These are phyloP conservation scores for Drosophila pectinifera DNA, from an alignment of 1,140 invertebrate genomes.

Conservation along the genomic window DNA sequence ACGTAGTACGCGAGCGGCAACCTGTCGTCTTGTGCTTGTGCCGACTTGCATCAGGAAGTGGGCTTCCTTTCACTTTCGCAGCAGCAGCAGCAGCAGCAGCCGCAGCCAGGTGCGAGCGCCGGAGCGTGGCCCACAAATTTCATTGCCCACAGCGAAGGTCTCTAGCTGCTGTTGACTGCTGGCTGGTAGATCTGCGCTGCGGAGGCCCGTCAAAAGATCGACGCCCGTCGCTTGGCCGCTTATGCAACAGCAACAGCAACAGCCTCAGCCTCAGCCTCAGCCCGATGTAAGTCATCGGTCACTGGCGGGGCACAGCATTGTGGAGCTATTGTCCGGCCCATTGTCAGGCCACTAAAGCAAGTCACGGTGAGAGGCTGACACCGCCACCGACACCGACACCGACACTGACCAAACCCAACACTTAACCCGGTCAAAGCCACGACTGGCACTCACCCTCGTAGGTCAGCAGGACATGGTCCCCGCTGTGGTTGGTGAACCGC, in stretches of 20 bases:
- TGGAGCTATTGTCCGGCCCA: not conserved
- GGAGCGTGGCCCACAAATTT: constrained; percentile 62
- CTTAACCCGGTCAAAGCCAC: not conserved
- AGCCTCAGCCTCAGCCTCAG: not conserved
- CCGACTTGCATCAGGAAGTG: constrained; percentile 70
- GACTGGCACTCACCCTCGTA: constrained; percentile 92
- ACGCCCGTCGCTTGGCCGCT: constrained; percentile 26
- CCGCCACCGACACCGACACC: no score
- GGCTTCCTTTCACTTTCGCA: constrained; percentile 82
- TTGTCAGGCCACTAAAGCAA: constrained; percentile 17
- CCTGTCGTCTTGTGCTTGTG: not conserved
- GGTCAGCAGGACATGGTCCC: constrained; percentile 92
- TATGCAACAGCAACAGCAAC: constrained; percentile 17
- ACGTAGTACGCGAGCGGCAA: no score
- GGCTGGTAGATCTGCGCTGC: not conserved
- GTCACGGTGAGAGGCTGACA: constrained; percentile 42
- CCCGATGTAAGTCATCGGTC: constrained; percentile 5
- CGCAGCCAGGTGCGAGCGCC: constrained; percentile 40
- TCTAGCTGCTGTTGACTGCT: no score
- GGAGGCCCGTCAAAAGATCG: constrained; percentile 45
- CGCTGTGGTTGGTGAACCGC: constrained; percentile 91
- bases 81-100: not conserved
- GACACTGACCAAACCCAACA: not conserved
- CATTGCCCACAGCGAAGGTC: constrained; percentile 64
- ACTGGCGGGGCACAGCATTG: constrained; percentile 5